Base-by-base conservation (phyloP, 1,140 invertebrate genomes). In the Andrena cerasifolii region DNA sequence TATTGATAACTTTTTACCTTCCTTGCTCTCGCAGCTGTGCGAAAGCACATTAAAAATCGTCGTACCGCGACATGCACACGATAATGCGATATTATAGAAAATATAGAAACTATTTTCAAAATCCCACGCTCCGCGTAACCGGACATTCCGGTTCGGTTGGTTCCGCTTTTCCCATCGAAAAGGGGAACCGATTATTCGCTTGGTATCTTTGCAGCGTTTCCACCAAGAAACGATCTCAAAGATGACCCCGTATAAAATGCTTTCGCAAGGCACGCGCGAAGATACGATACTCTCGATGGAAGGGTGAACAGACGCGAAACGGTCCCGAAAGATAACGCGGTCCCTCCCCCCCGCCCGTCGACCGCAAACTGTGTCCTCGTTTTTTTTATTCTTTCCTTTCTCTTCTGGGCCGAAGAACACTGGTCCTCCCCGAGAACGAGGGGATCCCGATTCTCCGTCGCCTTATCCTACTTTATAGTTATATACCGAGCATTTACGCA, bases 201-300 rank as follows among this genome's bases (percentile, higher is more conserved):
- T 10, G n/a, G 73, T 75, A 67, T 47, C 73, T 67, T 75, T 45
- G 14, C 33, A 36, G 21, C 36, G 73, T 75, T 75, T 75, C 73
- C 63, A 16, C 2, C 40, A 21, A 18, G 73, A 75, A 75, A 75
- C 73, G 21, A n/a, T n/a, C 26, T 56, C 53, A 36, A 75, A 75
- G 73, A 67, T 56, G 56, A 49, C 33, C 3, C 12, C n/a, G 53
- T 10, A 31, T 21, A 54, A 45, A 66, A 18, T 47, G n/a, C 33
- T 58, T 56, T 75, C 63, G n/a, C 33, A 58, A 56, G 63, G 53
- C 73, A 75, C 63, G 24, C 31, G 26, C 21, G 18, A 26, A 53
- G 65, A 74, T 74, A 24, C 51, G 73, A 24, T 74, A 53, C 16
- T 49, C 45, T 36, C 31, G 26, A 21, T 14, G 40, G n/a, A 53